phyloP scores from a whole-genome alignment of 2,113 vertebrate genomes.

The Rhabdomys dilectus region DNA sequence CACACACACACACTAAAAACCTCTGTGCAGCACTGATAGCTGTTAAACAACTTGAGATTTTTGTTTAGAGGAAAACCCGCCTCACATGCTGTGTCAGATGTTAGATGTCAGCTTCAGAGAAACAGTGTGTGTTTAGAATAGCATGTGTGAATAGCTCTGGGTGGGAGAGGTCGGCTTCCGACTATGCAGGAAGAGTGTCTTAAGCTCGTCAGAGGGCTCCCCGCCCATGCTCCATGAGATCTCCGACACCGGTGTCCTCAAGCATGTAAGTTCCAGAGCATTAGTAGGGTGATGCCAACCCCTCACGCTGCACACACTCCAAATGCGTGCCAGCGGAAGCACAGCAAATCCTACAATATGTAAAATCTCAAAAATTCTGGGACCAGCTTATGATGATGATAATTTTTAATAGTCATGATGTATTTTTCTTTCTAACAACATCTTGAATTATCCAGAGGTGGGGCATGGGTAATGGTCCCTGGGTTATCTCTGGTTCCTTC shows the following conservation, averaged over 20 bases:
- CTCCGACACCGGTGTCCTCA: conserved; percentile 67
- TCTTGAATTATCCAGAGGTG: conserved; percentile 76
- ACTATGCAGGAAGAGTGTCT: background rate
- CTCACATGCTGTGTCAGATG: background rate
- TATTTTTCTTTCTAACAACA: conserved; percentile 76
- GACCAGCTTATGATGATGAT: conserved; percentile 73
- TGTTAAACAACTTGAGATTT: conserved; percentile 8
- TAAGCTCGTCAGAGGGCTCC: background rate
- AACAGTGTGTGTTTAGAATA: conserved; percentile 25
- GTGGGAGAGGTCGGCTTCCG: background rate
- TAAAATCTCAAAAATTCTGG: conserved; percentile 68
- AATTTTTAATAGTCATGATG: conserved; percentile 75
- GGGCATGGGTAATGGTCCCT: conserved; percentile 84
- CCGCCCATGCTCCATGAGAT: conserved; percentile 58
- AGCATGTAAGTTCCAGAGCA: conserved; percentile 63
- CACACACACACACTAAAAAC: too few species aligned
- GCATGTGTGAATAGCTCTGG: background rate
- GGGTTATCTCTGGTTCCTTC: conserved; percentile 85
- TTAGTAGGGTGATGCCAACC: conserved; percentile 71
- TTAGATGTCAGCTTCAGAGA: conserved; percentile 34
- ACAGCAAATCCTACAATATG: conserved; percentile 72
- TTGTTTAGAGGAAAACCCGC: conserved; percentile 49
- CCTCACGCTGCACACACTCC: conserved; percentile 22
- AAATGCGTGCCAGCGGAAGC: background rate
- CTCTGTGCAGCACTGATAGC: background rate